Evolutionary conservation across 2,113 vertebrate genomes (phyloP).

Genomic region (Gymnocephalus cernua): DNA sequence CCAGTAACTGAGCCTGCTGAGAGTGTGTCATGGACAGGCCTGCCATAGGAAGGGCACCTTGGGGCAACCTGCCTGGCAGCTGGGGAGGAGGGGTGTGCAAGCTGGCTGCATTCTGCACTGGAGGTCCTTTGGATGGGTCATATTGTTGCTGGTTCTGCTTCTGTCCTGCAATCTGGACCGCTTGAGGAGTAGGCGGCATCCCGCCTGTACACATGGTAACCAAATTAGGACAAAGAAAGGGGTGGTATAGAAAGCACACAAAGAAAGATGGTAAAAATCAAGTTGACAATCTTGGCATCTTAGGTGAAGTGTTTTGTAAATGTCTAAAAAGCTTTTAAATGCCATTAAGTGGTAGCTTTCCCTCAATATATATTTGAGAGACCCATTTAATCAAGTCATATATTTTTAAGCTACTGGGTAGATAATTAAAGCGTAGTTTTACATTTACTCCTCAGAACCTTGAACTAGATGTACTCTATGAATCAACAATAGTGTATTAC

Average conservation of each 20-base stretch:
- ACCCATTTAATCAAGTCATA: slow-evolving; percentile 40
- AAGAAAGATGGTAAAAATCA: slow-evolving; percentile 46
- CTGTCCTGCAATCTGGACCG: slow-evolving; percentile 86
- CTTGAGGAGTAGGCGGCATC: slow-evolving; percentile 87
- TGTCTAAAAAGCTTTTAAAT: slow-evolving; percentile 9
- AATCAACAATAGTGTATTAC: slow-evolving; percentile 74
- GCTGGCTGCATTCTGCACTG: slow-evolving; percentile 89
- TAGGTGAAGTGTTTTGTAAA: slow-evolving; percentile 25
- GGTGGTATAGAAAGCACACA: slow-evolving; percentile 61
- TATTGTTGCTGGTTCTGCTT: slow-evolving; percentile 90
- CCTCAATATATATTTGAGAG: slow-evolving; percentile 61
- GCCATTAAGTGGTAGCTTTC: slow-evolving; percentile 37
- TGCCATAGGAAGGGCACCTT: slow-evolving; percentile 82
- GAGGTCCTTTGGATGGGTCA: slow-evolving; percentile 93
- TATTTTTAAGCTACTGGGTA: slow-evolving; percentile 28
- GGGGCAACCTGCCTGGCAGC: slow-evolving; percentile 86
- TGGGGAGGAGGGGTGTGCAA: slow-evolving; percentile 88
- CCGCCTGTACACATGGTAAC: slow-evolving; percentile 83
- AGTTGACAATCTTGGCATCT: background rate
- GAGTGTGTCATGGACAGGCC: slow-evolving; percentile 85
- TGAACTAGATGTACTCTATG: slow-evolving; percentile 74
- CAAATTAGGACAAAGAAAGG: slow-evolving; percentile 67
- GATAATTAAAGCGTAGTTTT: slow-evolving; percentile 22
- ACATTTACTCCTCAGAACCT: slow-evolving; percentile 62
- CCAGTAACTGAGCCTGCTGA: slow-evolving; percentile 86